Evolutionary conservation across 1,140 invertebrate genomes (phyloP).

Genomic region (Caligus rogercresseyi): DNA sequence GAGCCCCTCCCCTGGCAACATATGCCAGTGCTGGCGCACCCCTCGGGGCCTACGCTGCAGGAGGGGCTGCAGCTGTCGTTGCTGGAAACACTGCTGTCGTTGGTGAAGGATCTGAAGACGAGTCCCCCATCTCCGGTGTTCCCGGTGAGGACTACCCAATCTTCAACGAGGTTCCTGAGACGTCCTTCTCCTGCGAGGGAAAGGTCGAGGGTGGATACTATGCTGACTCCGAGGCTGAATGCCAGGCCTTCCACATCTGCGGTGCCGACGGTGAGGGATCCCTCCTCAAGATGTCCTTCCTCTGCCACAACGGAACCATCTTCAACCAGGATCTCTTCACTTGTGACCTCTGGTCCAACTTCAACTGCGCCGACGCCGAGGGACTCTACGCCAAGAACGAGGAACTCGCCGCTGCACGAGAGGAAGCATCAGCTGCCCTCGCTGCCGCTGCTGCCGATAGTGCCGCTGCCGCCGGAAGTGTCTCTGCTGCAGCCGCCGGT

Average conservation of each 20-base stretch:
- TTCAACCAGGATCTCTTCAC: conserved; percentile 69
- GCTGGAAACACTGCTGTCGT: neutral
- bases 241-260: conserved; percentile 29
- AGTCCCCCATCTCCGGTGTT: conserved; percentile 20
- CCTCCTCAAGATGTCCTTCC: conserved; percentile 38
- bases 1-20: no score
- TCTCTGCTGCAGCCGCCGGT: no score
- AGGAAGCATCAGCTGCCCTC: neutral
- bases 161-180: conserved; percentile 33
- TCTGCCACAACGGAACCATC: conserved; percentile 69
- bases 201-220: neutral
- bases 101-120: neutral
- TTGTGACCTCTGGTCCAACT: conserved; percentile 86
- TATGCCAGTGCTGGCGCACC: no score
- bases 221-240: conserved; percentile 21
- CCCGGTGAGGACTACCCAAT: conserved; percentile 22
- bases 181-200: conserved; percentile 26
- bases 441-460: no score
- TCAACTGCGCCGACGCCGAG: conserved; percentile 41
- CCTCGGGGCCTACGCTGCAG: no score
- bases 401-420: conserved; percentile 22
- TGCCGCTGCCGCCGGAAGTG: no score
- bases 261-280: neutral
- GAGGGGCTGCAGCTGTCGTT: no score
- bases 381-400: conserved; percentile 33